Percentiles rank a stretch among this genome's conserved stretches.
Evolutionary conservation across 2,888 invertebrate species (phyloP).

Genomic region (Pterobdella sp.): DNA sequence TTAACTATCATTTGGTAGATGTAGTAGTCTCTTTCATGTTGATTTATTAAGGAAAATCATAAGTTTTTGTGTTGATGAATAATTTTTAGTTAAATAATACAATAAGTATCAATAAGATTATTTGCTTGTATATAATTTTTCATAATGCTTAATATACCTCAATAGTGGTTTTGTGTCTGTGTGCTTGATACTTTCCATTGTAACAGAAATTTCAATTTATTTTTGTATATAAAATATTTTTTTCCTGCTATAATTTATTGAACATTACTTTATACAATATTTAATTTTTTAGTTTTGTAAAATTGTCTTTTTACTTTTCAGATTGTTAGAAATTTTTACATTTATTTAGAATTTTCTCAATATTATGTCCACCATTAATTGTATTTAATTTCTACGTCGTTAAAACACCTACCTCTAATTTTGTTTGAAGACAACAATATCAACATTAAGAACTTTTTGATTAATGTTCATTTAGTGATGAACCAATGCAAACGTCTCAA

Average conservation of each 20-base stretch:
- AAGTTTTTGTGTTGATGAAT: neutral
- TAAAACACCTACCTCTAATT: constrained; percentile 5
- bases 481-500: neutral
- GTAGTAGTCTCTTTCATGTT: too few relatives aligned
- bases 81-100: too few relatives aligned
- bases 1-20: too few relatives aligned
- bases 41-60: neutral
- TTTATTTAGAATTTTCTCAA: too few relatives aligned
- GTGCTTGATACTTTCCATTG: neutral
- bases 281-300: neutral
- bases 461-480: neutral
- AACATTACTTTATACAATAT: neutral
- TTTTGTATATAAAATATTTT: constrained; percentile 8
- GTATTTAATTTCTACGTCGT: too few relatives aligned
- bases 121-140: constrained; percentile 2
- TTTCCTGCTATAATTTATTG: neutral
- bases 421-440: neutral
- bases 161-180: constrained; percentile 1
- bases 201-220: constrained; percentile 2
- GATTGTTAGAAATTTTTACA: too few relatives aligned
- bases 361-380: too few relatives aligned
- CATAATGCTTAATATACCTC: neutral
- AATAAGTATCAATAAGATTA: neutral
- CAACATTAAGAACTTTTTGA: neutral
- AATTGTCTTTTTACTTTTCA: too few relatives aligned